These are phyloP conservation scores for Microtus richardsoni DNA, from an alignment of 2,113 vertebrate species.

Conservation along the genomic window DNA sequence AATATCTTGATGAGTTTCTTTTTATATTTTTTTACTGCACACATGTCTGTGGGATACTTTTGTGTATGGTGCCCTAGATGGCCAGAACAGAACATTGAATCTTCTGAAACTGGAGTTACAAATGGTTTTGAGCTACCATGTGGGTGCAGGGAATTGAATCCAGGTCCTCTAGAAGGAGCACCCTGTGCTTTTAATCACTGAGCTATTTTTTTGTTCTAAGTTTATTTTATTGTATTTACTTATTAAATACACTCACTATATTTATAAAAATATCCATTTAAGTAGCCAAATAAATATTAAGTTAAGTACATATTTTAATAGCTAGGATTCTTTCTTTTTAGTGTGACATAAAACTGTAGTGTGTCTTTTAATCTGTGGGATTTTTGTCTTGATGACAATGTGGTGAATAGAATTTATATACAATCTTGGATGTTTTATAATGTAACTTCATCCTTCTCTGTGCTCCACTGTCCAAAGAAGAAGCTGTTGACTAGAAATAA, in stretches of 20 bases:
- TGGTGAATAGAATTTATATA: not conserved
- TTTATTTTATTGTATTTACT: slow-evolving; percentile 9
- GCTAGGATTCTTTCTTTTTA: not conserved
- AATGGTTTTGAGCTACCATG: no score
- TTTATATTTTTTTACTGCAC: not conserved
- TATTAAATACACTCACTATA: not conserved
- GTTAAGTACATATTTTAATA: not conserved
- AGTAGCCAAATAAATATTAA: not conserved
- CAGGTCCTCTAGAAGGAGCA: not conserved
- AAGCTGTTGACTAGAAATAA: not conserved
- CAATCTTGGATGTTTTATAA: not conserved
- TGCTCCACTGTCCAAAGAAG: not conserved
- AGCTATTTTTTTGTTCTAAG: no score
- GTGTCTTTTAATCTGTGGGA: not conserved
- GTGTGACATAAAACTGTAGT: not conserved
- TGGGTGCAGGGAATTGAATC: not conserved
- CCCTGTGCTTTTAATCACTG: not conserved
- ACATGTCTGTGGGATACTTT: not conserved
- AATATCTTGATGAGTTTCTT: not conserved
- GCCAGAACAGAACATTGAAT: not conserved
- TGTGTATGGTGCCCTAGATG: no score
- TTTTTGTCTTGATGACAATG: not conserved
- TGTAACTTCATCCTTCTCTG: not conserved
- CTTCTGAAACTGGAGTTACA: not conserved
- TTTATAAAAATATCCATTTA: not conserved